Percentiles rank a stretch among this genome's conserved stretches.
phyloP scores from a whole-genome alignment of 2,797 vertebrate species.

The Esox masquinongy region DNA sequence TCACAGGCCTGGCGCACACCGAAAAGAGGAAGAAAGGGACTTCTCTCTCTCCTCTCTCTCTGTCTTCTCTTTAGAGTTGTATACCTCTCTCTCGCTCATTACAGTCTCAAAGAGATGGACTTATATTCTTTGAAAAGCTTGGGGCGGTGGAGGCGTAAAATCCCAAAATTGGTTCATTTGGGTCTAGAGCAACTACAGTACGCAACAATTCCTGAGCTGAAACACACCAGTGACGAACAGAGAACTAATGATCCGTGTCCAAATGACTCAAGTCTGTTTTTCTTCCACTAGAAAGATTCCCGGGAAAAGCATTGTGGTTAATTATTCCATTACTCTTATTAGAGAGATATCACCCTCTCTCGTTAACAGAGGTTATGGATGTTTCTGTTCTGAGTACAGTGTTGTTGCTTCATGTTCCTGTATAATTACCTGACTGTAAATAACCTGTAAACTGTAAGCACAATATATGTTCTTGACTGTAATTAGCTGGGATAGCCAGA shows the following conservation, averaged over 20 bases:
- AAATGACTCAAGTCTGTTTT: not conserved
- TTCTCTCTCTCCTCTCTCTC: slow-evolving; percentile 48
- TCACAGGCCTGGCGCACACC: slow-evolving; percentile 67
- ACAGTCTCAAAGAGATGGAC: slow-evolving; percentile 60
- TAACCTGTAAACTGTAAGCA: not conserved
- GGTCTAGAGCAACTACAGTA: slow-evolving; percentile 37
- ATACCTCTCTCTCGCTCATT: slow-evolving; percentile 66
- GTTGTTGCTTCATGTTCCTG: not conserved
- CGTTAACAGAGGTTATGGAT: not conserved
- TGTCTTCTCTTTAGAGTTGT: slow-evolving; percentile 64
- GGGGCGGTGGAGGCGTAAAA: slow-evolving; percentile 26
- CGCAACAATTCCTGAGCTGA: slow-evolving; percentile 32
- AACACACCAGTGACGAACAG: slow-evolving; percentile 16
- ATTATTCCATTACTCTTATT: not conserved
- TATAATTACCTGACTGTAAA: not conserved
- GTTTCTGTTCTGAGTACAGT: not conserved
- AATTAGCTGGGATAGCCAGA: not conserved
- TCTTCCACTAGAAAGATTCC: not conserved
- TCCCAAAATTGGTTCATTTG: slow-evolving; percentile 35
- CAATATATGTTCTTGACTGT: not conserved
- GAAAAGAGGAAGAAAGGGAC: slow-evolving; percentile 51
- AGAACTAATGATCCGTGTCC: not conserved
- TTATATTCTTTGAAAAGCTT: slow-evolving; percentile 59
- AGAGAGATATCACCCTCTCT: not conserved
- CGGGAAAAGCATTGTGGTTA: not conserved